A percentile compares a stretch with the other conserved stretches of the same genome.
Evolutionary conservation across 2,797 vertebrate genomes (phyloP).

Genomic region (Sebastes minor): DNA sequence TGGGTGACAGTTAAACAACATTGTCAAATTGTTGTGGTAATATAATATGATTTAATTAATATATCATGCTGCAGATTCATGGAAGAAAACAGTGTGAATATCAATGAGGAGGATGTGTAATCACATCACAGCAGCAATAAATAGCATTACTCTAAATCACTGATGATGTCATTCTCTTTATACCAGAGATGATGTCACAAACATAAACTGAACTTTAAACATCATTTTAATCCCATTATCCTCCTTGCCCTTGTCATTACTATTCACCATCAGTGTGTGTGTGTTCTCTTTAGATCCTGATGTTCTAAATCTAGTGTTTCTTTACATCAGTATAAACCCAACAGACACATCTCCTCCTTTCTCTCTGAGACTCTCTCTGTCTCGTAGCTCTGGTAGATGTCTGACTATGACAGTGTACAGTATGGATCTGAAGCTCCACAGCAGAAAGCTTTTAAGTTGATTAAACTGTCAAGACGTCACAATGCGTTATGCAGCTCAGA

Average conservation of each 20-base stretch:
- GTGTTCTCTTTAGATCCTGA: neutral
- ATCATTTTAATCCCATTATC: neutral
- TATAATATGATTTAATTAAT: neutral
- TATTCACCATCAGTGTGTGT: neutral
- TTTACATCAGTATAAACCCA: neutral
- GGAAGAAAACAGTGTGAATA: neutral
- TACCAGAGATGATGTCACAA: neutral
- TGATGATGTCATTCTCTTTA: neutral
- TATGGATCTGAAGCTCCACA: neutral
- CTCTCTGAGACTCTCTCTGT: neutral
- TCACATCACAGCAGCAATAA: neutral
- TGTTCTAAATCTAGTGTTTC: neutral
- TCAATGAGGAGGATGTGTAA: neutral
- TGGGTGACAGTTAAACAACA: neutral
- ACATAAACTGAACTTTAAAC: neutral
- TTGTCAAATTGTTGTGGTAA: neutral
- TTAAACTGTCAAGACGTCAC: slow-evolving; percentile 36
- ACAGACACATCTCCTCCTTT: neutral
- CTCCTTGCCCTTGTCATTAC: neutral
- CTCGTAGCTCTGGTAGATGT: slow-evolving; percentile 28
- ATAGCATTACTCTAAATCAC: neutral
- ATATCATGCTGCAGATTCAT: neutral
- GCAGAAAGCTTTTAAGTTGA: slow-evolving; percentile 48
- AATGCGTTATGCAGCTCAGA: slow-evolving; percentile 19
- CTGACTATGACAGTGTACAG: neutral